Evolutionary conservation across 2,797 vertebrate species (phyloP), one percentile per base, ranked within the genome.

Genomic region (Pangasius djambal): DNA sequence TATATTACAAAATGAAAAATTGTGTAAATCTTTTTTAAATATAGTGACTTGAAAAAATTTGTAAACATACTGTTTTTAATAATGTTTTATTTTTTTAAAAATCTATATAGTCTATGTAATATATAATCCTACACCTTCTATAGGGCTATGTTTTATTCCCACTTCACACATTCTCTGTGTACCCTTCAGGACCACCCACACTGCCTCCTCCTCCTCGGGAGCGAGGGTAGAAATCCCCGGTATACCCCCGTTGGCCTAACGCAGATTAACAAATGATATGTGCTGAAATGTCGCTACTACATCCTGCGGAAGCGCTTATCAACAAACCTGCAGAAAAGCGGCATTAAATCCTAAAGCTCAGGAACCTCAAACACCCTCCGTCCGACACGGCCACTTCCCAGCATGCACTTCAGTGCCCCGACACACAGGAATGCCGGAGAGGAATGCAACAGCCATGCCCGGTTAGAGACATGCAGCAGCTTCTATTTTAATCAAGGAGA

Each of bases 171-270:
- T 50, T 40, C n/a, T 40, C 9, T 59, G 52, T 48, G 52, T 40
- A 52, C 83, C 63, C 44, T 82, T 37, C 67, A 37, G 86, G 67
- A 91, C 89, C 87, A 90, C 89, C 88, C 87, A 90, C 72, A 79
- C n/a, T 70, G 75, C 55, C 72, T 85, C 82, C 86, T 85, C 22
- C 25, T 84, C 82, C 85, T 87, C 70, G 13, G 85, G 78, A 95
- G 95, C 94, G 92, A 96, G 95, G 95, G 95, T 95, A 96, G 96
- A 94, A 94, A 96, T 96, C 94, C 31, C 90, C 93, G 95, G 94
- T 95, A 95, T 95, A 94, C 93, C 92, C 92, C 94, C 94, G 94
- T 95, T 93, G 94, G 94, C 72, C 94, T 93, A 93, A 94, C 90
- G 89, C 91, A 93, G 95, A 96, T 96, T 94, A 96, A 94, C 93